These are phyloP conservation scores for Chrysopilus asiliformis DNA, from an alignment of 2,888 invertebrate species.

Conservation along the genomic window DNA sequence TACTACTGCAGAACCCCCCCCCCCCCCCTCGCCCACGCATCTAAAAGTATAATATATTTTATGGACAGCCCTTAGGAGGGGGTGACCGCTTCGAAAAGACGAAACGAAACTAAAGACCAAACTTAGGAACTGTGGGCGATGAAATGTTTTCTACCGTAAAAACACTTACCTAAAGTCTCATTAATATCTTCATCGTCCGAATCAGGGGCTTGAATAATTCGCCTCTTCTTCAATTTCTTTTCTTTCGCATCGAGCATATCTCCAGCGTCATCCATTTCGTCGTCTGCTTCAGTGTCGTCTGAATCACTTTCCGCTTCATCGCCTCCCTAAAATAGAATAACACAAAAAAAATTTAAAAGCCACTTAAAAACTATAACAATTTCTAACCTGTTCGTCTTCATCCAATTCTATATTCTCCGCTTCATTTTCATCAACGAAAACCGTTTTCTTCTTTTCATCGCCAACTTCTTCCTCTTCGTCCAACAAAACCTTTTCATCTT, in stretches of 20 bases:
- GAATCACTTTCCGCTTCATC: constrained; percentile 24
- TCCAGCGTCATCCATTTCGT: constrained; percentile 18
- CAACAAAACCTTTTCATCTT: constrained; percentile 1
- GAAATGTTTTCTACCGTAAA: no score
- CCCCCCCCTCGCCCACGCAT: no score
- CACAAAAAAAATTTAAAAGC: no score
- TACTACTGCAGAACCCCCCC: no score
- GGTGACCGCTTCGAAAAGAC: no score
- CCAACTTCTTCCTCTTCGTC: constrained; percentile 21
- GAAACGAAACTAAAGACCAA: no score
- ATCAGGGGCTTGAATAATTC: constrained; percentile 29
- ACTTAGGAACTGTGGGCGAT: no score
- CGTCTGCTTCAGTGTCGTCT: constrained; percentile 19
- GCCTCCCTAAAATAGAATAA: no score
- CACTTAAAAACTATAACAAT: constrained; percentile 17
- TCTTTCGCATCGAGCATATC: constrained; percentile 15
- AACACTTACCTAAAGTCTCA: no score
- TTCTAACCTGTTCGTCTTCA: constrained; percentile 15
- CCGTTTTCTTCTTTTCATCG: constrained; percentile 6
- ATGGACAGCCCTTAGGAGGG: no score
- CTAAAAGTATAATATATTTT: no score
- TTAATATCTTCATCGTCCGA: constrained; percentile 31
- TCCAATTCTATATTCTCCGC: constrained; percentile 19
- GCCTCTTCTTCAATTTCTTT: constrained; percentile 33
- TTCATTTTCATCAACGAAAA: constrained; percentile 10